Conservation (phyloP, 2,797 vertebrate genomes). For the Smutsia temminckii region DNA sequence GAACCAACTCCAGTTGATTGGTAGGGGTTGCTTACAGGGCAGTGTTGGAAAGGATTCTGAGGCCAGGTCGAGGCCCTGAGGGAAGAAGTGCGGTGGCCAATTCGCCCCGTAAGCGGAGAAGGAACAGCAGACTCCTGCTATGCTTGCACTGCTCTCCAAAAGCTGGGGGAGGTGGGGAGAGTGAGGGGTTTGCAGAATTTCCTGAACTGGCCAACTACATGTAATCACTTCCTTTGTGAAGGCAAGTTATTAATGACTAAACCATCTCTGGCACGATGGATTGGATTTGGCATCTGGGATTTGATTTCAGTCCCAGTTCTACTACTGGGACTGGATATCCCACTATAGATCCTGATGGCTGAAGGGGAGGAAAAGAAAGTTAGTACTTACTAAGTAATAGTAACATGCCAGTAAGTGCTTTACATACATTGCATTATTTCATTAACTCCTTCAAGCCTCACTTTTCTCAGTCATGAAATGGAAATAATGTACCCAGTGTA, state of each 20-base stretch:
- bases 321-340: background rate
- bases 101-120: background rate
- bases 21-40: background rate
- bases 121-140: fast-evolving
- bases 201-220: background rate
- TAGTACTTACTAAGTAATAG: background rate
- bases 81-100: background rate
- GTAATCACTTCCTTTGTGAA: background rate
- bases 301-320: background rate
- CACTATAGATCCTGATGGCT: background rate
- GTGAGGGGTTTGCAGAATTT: background rate
- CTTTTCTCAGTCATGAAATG: slow-evolving; percentile 20
- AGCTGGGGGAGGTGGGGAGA: background rate
- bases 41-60: background rate
- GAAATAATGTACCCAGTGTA: background rate
- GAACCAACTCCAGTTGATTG: background rate
- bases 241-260: background rate
- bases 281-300: background rate
- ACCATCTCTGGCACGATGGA: background rate
- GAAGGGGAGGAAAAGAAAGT: background rate
- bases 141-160: background rate
- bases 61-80: background rate
- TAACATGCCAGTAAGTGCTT: background rate
- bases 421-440: background rate
- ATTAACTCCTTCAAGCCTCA: background rate